A percentile compares a stretch with the other conserved stretches of the same genome.
Conservation (phyloP, 2,888 invertebrate species). For the Syrista parreyssii region DNA sequence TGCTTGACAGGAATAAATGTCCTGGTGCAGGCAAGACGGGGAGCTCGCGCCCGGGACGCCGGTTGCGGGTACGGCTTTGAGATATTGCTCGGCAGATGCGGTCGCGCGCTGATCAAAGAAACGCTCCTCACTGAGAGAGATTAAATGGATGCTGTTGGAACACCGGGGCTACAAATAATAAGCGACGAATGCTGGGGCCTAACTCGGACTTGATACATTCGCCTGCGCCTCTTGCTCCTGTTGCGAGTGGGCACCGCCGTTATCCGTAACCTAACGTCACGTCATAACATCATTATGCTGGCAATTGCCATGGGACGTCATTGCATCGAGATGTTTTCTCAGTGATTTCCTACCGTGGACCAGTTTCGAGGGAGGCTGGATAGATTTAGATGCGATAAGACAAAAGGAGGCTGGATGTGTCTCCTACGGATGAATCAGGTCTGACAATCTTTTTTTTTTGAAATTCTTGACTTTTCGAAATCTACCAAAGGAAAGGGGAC, state of each 20-base stretch:
- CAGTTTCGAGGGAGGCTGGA: background rate
- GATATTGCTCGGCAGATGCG: slow-evolving; percentile 64
- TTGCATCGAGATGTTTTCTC: background rate
- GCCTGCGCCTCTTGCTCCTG: slow-evolving; percentile 35
- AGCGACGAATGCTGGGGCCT: slow-evolving; percentile 44
- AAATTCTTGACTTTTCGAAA: background rate
- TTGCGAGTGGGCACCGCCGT: slow-evolving; percentile 23
- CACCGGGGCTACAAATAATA: slow-evolving; percentile 62
- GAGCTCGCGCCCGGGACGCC: slow-evolving; percentile 61
- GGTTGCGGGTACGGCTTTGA: slow-evolving; percentile 58
- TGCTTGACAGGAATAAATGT: slow-evolving; percentile 64
- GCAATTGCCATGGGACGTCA: background rate
- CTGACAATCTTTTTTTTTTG: background rate
- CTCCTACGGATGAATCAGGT: background rate
- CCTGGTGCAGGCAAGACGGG: slow-evolving; percentile 60
- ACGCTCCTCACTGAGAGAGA: slow-evolving; percentile 63
- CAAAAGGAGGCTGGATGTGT: background rate
- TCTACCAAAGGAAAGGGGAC: background rate
- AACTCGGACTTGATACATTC: slow-evolving; percentile 58
- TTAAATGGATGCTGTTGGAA: slow-evolving; percentile 64
- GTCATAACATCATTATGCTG: slow-evolving; percentile 47
- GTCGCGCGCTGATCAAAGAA: slow-evolving; percentile 65
- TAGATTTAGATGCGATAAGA: background rate
- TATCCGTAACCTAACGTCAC: slow-evolving; percentile 37
- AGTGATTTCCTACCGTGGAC: background rate